Percentiles rank a stretch among this genome's conserved stretches.
Evolutionary conservation across 2,797 vertebrate species (phyloP).

Genomic region (Pteropus rufus): DNA sequence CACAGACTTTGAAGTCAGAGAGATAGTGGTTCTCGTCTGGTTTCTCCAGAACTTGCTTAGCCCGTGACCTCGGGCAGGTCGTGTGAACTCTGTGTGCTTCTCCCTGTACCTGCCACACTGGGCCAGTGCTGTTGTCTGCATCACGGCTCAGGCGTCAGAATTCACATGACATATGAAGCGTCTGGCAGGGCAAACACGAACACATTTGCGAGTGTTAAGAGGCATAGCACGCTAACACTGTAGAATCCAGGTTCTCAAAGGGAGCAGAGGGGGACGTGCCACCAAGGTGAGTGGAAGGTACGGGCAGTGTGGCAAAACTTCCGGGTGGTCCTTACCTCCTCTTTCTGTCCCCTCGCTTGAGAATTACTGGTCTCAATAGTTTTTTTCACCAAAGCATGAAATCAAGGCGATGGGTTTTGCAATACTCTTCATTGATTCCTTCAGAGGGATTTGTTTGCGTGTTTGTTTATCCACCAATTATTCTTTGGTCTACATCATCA

Average conservation of each 20-base stretch:
- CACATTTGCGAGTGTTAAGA: neutral
- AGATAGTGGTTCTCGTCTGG: neutral
- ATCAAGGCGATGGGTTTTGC: neutral
- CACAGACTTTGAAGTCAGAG: neutral
- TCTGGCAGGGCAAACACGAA: neutral
- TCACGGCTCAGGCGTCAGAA: neutral
- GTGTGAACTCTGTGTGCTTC: neutral
- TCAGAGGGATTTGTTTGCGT: neutral
- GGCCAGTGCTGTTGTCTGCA: no score
- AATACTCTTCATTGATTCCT: neutral
- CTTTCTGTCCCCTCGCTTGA: neutral
- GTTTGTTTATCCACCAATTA: neutral
- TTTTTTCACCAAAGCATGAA: neutral
- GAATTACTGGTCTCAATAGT: neutral
- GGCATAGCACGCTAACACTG: rapidly evolving
- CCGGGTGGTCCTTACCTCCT: neutral
- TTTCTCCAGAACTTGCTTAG: neutral
- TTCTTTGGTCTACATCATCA: neutral
- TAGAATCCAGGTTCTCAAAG: neutral
- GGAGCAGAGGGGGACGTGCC: rapidly evolving
- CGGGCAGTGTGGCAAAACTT: neutral
- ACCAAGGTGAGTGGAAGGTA: neutral
- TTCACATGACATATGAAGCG: neutral
- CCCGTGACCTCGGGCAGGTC: neutral
- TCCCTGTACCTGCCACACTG: no score